Base-by-base conservation (phyloP, 2,113 vertebrate genomes). In the Colistium nudipinnis region DNA sequence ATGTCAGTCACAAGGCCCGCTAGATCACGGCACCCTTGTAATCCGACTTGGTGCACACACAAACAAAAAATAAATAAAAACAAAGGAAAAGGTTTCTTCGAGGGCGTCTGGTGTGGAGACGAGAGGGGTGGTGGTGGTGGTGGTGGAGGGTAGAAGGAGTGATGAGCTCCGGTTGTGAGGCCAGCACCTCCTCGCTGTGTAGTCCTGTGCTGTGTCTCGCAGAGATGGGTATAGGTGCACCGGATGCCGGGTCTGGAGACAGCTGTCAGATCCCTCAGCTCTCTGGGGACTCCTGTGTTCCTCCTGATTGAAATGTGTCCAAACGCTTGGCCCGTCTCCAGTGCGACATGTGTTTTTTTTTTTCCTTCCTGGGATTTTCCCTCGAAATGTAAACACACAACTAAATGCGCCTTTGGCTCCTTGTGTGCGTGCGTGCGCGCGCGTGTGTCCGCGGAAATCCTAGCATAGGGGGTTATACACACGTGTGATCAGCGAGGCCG, bases 1-100 rank as follows among this genome's bases (percentile, higher is more conserved):
- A 54, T 7, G 28, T 25, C 38, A 47, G 55, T 62, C 65, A 62
- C 14, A 5, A 20, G 45, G 71, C 20, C 33, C 44, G 45, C 22
- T 6, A 4, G 61, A 56, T 82, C 59, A 39, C 11, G n/a, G n/a
- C 10, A 67, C 44, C 20, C 27, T 25, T 52, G 48, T 75, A 81
- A 80, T 83, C 82, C 84, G 76, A 90, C 87, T 64, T 31, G 77
- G 65, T 62, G 70, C 57, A 47, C n/a, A n/a, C n/a, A 24, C 36
- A 39, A 48, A 9, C 31, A 33, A 39, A 25, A 38, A 17, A 41
- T 0, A 31, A 13, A 30, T 10, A 4, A 28, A 70, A 39, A 43
- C 16, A 57, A 53, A 48, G 60, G 36, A 16, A 39, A n/a, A n/a
- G n/a, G n/a, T n/a, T n/a, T n/a, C n/a, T n/a, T 31, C 30, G 10